phyloP scores from a whole-genome alignment of 2,888 invertebrate genomes.

The Dendrolimus pini region DNA sequence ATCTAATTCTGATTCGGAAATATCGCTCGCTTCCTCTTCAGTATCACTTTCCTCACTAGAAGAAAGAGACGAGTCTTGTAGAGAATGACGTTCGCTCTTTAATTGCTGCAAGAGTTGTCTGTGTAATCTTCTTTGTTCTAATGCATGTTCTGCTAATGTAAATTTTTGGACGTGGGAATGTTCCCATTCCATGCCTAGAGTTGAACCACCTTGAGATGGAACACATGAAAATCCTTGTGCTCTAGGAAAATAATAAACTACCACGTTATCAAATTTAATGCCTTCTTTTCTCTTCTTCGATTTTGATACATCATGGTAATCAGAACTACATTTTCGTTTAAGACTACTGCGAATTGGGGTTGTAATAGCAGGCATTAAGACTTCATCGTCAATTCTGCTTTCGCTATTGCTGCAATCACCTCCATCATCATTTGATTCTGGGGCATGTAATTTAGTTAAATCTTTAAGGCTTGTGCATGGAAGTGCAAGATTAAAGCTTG shows the following conservation, averaged over 20 bases:
- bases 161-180: slow-evolving; percentile 85
- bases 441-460: slow-evolving; percentile 14
- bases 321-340: slow-evolving; percentile 76
- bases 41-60: slow-evolving; percentile 91
- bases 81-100: slow-evolving; percentile 80
- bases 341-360: slow-evolving; percentile 77
- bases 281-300: slow-evolving; percentile 84
- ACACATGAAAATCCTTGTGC: slow-evolving; percentile 95
- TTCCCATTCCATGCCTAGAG: slow-evolving; percentile 92
- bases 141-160: slow-evolving; percentile 90
- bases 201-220: slow-evolving; percentile 93
- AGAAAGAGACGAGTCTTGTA: slow-evolving; percentile 76
- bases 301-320: slow-evolving; percentile 59
- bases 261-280: slow-evolving; percentile 93
- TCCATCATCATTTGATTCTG: slow-evolving; percentile 18
- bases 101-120: slow-evolving; percentile 86
- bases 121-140: slow-evolving; percentile 91
- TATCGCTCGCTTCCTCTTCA: slow-evolving; percentile 89
- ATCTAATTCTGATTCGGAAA: slow-evolving; percentile 89
- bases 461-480: slow-evolving; percentile 39
- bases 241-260: slow-evolving; percentile 96
- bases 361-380: slow-evolving; percentile 22
- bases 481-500: slow-evolving; percentile 47
- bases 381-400: slow-evolving; percentile 21
- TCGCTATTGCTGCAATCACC: slow-evolving; percentile 17